phyloP scores from a whole-genome alignment of 2,113 vertebrate species.

The Nothoprocta pentlandii region DNA sequence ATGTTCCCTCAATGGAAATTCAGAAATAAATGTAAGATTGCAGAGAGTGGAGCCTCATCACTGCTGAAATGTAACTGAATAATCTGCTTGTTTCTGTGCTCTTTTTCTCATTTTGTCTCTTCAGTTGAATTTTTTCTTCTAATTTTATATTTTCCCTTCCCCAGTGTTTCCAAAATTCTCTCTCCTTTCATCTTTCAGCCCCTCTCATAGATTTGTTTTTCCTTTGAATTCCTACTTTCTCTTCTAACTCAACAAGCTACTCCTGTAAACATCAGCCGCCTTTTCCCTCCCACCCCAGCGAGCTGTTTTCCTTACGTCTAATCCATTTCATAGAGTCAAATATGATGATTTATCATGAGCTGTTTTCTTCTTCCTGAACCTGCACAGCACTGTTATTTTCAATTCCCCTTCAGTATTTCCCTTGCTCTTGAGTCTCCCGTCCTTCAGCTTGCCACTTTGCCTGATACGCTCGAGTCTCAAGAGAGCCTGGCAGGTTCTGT shows the following conservation, averaged over 20 bases:
- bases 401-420: constrained; percentile 56
- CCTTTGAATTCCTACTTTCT: not conserved
- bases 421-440: constrained; percentile 25
- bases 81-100: not conserved
- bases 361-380: not conserved
- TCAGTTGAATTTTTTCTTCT: not conserved
- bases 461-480: constrained; percentile 46
- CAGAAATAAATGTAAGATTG: not conserved
- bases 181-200: not conserved
- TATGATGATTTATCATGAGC: not conserved
- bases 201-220: not conserved
- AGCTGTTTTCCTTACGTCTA: not conserved
- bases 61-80: not conserved
- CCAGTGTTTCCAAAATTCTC: not conserved
- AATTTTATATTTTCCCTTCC: not conserved
- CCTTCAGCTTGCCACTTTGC: constrained; percentile 48
- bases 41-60: not conserved
- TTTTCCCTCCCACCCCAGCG: not conserved
- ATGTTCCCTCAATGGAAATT: not conserved
- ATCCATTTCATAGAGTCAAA: not conserved
- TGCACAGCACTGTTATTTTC: constrained; percentile 23
- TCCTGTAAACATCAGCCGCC: not conserved
- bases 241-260: not conserved
- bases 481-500: constrained; percentile 53
- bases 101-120: not conserved